phyloP scores from a whole-genome alignment of 2,888 invertebrate species.

The Cybosia mesomella region DNA sequence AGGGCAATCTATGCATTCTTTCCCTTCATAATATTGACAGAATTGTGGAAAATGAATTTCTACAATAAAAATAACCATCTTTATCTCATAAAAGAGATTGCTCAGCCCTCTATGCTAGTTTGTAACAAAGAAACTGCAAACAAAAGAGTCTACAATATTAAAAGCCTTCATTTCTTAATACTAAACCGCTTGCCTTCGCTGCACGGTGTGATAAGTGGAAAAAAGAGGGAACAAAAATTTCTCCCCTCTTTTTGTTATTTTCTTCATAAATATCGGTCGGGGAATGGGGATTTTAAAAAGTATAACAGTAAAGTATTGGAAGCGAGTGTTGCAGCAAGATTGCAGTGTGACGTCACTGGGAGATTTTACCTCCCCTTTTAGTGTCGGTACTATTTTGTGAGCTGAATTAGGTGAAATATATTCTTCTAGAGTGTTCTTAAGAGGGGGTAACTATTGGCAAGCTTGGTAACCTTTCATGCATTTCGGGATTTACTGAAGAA shows the following conservation, averaged over 20 bases:
- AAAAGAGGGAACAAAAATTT: constrained; percentile 30
- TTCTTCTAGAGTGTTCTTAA: background rate
- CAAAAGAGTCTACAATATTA: constrained; percentile 22
- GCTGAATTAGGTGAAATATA: constrained; percentile 5
- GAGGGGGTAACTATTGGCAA: background rate
- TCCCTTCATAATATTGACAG: no score
- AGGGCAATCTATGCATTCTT: background rate
- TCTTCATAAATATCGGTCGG: constrained; percentile 52
- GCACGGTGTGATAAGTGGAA: constrained; percentile 41
- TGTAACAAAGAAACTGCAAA: constrained; percentile 12
- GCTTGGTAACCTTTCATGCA: no score
- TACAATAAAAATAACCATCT: background rate
- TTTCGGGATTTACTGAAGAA: no score
- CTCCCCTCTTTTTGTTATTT: constrained; percentile 36
- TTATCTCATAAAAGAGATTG: constrained; percentile 8
- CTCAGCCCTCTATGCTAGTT: constrained; percentile 3
- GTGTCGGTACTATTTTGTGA: constrained; percentile 13
- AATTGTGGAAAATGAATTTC: background rate
- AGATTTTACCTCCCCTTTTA: constrained; percentile 9
- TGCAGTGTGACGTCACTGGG: constrained; percentile 31
- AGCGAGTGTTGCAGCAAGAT: constrained; percentile 50
- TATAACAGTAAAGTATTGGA: constrained; percentile 52
- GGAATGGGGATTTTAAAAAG: constrained; percentile 45
- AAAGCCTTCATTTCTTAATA: constrained; percentile 25
- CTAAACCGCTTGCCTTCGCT: constrained; percentile 36